phyloP scores from a whole-genome alignment of 2,797 vertebrate genomes.

The Takifugu ocellatus region DNA sequence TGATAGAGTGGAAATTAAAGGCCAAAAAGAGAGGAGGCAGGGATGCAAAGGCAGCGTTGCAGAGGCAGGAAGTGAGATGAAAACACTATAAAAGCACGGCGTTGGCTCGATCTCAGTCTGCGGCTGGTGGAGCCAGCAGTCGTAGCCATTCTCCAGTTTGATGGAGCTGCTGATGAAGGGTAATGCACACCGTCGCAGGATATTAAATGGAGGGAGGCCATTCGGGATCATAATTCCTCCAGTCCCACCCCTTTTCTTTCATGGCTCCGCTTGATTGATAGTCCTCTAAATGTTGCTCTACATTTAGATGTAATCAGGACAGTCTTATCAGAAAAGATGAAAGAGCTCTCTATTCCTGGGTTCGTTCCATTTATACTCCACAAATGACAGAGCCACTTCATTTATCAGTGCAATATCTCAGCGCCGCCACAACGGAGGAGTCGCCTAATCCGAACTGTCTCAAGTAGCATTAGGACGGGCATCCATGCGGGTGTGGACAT shows the following conservation, averaged over 20 bases:
- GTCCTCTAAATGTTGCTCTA: conserved; percentile 79
- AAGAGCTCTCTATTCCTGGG: conserved; percentile 80
- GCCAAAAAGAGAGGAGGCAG: conserved; percentile 59
- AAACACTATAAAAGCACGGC: conserved; percentile 58
- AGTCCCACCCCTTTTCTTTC: conserved; percentile 50
- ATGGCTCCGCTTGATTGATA: conserved; percentile 73
- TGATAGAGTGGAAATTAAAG: conserved; percentile 64
- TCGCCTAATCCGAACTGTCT: conserved; percentile 37
- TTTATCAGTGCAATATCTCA: conserved; percentile 69
- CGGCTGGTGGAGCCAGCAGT: conserved; percentile 45
- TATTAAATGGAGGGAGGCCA: conserved; percentile 70
- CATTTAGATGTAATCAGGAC: conserved; percentile 83
- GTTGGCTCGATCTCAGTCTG: conserved; percentile 56
- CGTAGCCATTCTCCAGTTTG: conserved; percentile 68
- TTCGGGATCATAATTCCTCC: conserved; percentile 67
- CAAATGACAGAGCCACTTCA: conserved; percentile 73
- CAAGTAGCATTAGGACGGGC: conserved; percentile 39
- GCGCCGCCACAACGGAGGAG: conserved; percentile 44
- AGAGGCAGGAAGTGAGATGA: conserved; percentile 44
- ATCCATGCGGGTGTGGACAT: conserved; percentile 48
- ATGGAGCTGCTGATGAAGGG: conserved; percentile 68
- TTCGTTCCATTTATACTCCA: conserved; percentile 74
- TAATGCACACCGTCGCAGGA: conserved; percentile 70
- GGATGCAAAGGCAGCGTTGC: conserved; percentile 56
- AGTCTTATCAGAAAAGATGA: conserved; percentile 80